These are phyloP conservation scores for Condylostylus longicornis DNA, from an alignment of 1,140 invertebrate species.

Conservation along the genomic window DNA sequence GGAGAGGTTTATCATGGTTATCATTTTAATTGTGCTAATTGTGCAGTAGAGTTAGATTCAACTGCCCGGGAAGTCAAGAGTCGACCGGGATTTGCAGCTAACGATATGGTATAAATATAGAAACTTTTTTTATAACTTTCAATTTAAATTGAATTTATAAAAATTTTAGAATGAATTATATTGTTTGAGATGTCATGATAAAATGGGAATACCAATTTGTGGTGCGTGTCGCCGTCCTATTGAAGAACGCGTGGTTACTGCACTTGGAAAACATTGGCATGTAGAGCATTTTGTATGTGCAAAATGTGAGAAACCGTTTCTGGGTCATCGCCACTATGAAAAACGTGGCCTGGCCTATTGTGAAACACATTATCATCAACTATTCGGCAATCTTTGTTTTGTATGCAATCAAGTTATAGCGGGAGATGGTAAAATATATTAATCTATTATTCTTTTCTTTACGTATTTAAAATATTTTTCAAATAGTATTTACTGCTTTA, in stretches of 20 bases:
- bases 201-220: constrained; percentile 97
- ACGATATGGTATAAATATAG: constrained; percentile 53
- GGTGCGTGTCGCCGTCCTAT: constrained; percentile 92
- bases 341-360: constrained; percentile 98
- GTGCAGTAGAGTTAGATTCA: constrained; percentile 70
- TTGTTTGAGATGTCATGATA: constrained; percentile 95
- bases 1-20: constrained; percentile 98
- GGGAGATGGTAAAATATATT: constrained; percentile 69
- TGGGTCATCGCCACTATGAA: constrained; percentile 97
- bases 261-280: constrained; percentile 98
- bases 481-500: constrained; percentile 83
- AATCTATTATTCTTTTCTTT: constrained; percentile 1
- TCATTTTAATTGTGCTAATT: constrained; percentile 94
- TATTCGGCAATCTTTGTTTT: constrained; percentile 97
- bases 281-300: constrained; percentile 99
- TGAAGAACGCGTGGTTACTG: constrained; percentile 91
- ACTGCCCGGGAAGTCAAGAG: constrained; percentile 90
- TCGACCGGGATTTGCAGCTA: constrained; percentile 73
- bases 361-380: constrained; percentile 97
- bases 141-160: not conserved
- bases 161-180: constrained; percentile 72
- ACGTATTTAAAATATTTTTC: not conserved
- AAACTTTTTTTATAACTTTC: not conserved
- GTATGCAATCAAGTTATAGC: constrained; percentile 97
- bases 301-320: constrained; percentile 98